Evolutionary conservation across 92 coral and sea anemone species (phyloP).

Genomic region (Epizoanthus stellaris): DNA sequence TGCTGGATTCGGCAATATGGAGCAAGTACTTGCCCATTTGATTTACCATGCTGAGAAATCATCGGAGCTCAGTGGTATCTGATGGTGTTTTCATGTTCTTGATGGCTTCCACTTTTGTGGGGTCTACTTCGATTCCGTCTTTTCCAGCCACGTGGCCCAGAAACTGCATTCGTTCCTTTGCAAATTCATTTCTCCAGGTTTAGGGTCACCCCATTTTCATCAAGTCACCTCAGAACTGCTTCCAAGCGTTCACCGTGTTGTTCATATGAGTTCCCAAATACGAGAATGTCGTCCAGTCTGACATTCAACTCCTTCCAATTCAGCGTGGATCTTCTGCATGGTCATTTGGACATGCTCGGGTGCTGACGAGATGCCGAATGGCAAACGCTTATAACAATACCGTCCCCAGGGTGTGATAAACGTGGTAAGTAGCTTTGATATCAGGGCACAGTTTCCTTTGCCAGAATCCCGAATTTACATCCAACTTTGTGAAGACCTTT

Average conservation of each 20-base stretch:
- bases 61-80: constrained; percentile 60
- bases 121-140: constrained; percentile 67
- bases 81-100: constrained; percentile 53
- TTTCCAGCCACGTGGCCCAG: constrained; percentile 80
- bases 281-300: constrained; percentile 77
- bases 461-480: constrained; percentile 79
- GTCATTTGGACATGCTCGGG: constrained; percentile 74
- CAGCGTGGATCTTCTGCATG: constrained; percentile 65
- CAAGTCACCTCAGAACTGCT: constrained; percentile 48
- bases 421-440: constrained; percentile 60
- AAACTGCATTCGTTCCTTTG: constrained; percentile 57
- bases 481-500: constrained; percentile 68
- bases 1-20: constrained; percentile 32
- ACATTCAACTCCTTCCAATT: constrained; percentile 65
- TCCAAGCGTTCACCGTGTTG: constrained; percentile 1
- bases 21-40: constrained; percentile 70
- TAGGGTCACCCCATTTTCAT: constrained; percentile 54
- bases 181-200: constrained; percentile 67
- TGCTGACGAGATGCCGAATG: constrained; percentile 74
- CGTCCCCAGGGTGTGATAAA: constrained; percentile 78
- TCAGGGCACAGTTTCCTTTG: constrained; percentile 62
- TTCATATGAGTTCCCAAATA: constrained; percentile 43
- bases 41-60: constrained; percentile 72
- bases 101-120: constrained; percentile 69
- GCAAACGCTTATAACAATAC: constrained; percentile 61